These are phyloP conservation scores for Hedychridium roseum DNA, from an alignment of 2,888 invertebrate genomes.

Conservation along the genomic window DNA sequence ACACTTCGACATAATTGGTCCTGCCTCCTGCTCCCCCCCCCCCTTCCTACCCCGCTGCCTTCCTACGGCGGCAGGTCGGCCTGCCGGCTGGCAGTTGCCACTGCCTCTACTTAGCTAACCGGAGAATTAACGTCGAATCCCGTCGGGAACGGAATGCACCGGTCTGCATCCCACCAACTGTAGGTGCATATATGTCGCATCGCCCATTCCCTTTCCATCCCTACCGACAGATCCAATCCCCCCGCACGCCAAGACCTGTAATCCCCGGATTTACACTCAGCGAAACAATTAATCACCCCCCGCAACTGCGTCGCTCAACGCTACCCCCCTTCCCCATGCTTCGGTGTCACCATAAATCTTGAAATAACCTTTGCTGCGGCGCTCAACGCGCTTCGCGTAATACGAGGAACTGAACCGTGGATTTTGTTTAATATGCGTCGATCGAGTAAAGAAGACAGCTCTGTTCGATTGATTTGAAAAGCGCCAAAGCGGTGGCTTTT, in stretches of 20 bases:
- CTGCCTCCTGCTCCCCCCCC: conserved; percentile 9
- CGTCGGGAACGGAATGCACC: not conserved
- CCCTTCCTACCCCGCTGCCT: not conserved
- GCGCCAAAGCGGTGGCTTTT: not conserved
- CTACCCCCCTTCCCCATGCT: no score
- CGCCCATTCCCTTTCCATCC: not conserved
- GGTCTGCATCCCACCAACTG: not conserved
- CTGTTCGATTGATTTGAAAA: not conserved
- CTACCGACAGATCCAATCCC: no score
- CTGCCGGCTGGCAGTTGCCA: no score
- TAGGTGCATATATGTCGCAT: not conserved
- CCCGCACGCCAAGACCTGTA: no score
- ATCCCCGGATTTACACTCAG: no score
- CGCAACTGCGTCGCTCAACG: no score
- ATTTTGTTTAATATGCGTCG: not conserved
- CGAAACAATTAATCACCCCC: no score
- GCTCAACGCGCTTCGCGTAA: no score
- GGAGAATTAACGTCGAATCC: conserved; percentile 1
- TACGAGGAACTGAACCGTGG: no score
- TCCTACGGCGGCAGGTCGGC: no score
- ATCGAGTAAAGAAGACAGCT: not conserved
- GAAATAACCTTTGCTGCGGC: no score
- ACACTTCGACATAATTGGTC: conserved; percentile 39
- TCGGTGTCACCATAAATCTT: no score
- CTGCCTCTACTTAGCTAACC: conserved; percentile 4